Conservation (phyloP, 2,113 vertebrate species). For the Cottus gobio region DNA sequence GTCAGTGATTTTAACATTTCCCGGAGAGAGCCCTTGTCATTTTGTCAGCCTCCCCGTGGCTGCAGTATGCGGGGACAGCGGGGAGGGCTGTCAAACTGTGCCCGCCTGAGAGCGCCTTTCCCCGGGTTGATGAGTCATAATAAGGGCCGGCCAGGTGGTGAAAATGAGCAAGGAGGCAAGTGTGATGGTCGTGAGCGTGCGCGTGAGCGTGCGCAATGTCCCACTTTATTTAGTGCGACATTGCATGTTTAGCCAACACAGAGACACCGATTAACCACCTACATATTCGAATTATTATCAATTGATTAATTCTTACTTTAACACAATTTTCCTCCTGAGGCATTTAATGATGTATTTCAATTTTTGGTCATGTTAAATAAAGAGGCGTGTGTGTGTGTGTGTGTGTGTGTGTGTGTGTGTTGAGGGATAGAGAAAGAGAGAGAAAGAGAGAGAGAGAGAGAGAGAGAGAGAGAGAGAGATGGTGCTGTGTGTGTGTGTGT, state of each 20-base stretch:
- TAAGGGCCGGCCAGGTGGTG: slow-evolving; percentile 67
- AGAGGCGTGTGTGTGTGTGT: not conserved
- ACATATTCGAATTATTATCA: not conserved
- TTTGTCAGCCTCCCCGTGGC: slow-evolving; percentile 69
- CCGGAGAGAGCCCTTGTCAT: slow-evolving; percentile 65
- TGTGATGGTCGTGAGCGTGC: not conserved
- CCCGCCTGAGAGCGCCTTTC: slow-evolving; percentile 57
- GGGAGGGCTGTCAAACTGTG: slow-evolving; percentile 72
- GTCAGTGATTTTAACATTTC: slow-evolving; percentile 64
- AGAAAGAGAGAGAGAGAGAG: too few relatives aligned
- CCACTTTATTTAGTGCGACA: not conserved
- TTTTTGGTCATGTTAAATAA: not conserved
- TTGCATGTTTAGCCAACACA: too few relatives aligned
- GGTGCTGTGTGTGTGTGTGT: not conserved
- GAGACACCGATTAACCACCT: not conserved
- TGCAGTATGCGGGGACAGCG: slow-evolving; percentile 61
- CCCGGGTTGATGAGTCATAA: slow-evolving; percentile 73
- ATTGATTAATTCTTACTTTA: not conserved
- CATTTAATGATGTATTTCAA: not conserved
- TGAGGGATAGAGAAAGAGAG: too few relatives aligned
- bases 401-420: not conserved
- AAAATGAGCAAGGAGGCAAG: slow-evolving; percentile 42
- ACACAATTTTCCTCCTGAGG: not conserved
- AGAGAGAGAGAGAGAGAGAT: too few relatives aligned
- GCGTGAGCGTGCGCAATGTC: slow-evolving; percentile 12